A percentile compares a stretch with the other conserved stretches of the same genome.
Evolutionary conservation across 2,888 invertebrate species (phyloP).

Genomic region (Dicyrtomina minuta): DNA sequence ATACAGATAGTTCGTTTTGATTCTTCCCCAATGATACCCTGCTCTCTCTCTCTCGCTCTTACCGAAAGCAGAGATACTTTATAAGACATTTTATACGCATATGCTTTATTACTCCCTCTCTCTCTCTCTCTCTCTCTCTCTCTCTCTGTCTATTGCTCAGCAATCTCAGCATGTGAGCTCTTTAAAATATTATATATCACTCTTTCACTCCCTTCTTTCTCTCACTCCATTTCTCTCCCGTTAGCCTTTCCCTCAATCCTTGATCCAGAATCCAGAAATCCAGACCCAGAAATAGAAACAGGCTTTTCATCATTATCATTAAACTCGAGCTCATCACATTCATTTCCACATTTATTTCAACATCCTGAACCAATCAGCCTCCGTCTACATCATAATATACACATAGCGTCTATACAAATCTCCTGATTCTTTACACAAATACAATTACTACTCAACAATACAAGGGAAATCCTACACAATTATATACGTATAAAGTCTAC

Average conservation of each 20-base stretch:
- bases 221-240: not conserved
- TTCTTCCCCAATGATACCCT: too few species aligned
- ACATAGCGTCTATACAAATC: too few species aligned
- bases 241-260: not conserved
- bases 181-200: not conserved
- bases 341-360: not conserved
- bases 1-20: too few species aligned
- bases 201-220: conserved; percentile 5
- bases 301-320: not conserved
- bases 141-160: too few species aligned
- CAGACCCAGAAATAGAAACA: not conserved
- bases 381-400: not conserved
- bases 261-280: not conserved
- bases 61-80: too few species aligned
- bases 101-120: too few species aligned
- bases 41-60: too few species aligned
- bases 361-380: not conserved
- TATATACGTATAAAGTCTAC: too few species aligned
- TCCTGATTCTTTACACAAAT: not conserved
- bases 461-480: not conserved
- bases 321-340: not conserved
- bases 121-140: too few species aligned
- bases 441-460: not conserved
- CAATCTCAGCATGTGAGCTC: too few species aligned
- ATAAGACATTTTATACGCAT: too few species aligned